phyloP scores from a whole-genome alignment of 2,113 vertebrate species.

The Campylomormyrus numenius region DNA sequence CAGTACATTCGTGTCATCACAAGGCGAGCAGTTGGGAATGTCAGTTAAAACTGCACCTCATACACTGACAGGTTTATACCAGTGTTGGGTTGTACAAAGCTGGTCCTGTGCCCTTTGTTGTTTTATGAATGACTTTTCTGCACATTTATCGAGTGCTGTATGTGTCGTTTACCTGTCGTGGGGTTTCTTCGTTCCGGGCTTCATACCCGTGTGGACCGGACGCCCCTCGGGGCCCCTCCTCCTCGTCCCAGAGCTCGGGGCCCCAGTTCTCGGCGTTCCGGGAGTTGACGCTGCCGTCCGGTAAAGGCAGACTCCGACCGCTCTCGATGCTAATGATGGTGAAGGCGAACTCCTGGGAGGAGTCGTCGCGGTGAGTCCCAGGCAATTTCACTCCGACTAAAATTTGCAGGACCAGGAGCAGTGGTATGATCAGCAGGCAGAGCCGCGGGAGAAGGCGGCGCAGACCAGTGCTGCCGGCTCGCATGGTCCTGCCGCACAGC shows the following conservation, averaged over 20 bases:
- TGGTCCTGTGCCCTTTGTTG: not conserved
- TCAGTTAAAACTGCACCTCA: not conserved
- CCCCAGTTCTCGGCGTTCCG: slow-evolving; percentile 17
- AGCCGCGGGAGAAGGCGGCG: slow-evolving; percentile 23
- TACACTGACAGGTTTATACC: not conserved
- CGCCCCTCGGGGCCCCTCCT: not conserved
- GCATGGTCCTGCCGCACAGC: slow-evolving; percentile 38
- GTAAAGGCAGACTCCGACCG: not conserved
- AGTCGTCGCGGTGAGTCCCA: not conserved
- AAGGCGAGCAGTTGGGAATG: not conserved
- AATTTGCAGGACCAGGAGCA: slow-evolving; percentile 50
- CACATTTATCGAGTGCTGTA: not conserved
- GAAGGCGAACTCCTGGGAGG: slow-evolving; percentile 37
- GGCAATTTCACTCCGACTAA: slow-evolving; percentile 42
- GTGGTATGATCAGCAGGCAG: slow-evolving; percentile 34
- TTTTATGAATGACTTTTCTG: not conserved
- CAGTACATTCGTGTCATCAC: not conserved
- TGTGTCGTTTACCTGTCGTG: slow-evolving; percentile 44
- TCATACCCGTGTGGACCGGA: slow-evolving; percentile 35
- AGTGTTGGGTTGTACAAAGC: not conserved
- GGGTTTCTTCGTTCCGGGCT: slow-evolving; percentile 53
- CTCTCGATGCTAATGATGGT: slow-evolving; percentile 58
- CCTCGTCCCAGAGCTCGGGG: slow-evolving; percentile 27
- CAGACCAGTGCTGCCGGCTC: slow-evolving; percentile 26
- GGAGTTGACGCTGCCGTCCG: not conserved